Evolutionary conservation across 2,113 vertebrate species (phyloP).

Genomic region (Alligator mississippiensis): DNA sequence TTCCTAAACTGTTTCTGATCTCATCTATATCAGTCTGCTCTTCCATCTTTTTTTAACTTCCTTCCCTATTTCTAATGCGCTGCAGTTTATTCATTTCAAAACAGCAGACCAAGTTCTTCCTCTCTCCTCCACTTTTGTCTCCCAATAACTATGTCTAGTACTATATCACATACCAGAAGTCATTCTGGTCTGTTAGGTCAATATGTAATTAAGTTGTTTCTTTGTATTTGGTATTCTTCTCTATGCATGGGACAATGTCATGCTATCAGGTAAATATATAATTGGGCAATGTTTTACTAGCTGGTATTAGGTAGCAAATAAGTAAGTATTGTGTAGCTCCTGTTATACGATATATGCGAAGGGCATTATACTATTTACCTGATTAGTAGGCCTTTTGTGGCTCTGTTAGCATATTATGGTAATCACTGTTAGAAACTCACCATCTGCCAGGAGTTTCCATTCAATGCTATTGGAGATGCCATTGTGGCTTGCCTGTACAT

Average conservation of each 20-base stretch:
- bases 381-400: not conserved
- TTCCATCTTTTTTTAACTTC: not conserved
- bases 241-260: not conserved
- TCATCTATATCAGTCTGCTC: not conserved
- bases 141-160: not conserved
- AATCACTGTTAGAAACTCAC: not conserved
- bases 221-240: slow-evolving; percentile 45
- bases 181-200: not conserved
- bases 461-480: not conserved
- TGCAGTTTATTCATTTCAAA: not conserved
- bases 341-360: slow-evolving; percentile 6
- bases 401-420: not conserved
- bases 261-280: slow-evolving; percentile 51
- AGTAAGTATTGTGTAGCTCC: slow-evolving; percentile 25
- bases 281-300: slow-evolving; percentile 68
- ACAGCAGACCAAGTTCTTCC: not conserved
- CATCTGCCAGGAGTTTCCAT: not conserved
- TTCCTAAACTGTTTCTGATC: not conserved
- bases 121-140: not conserved
- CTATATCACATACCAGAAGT: not conserved
- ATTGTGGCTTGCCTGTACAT: not conserved
- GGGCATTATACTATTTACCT: not conserved
- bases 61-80: not conserved
- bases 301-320: slow-evolving; percentile 59
- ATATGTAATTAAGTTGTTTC: not conserved